These are phyloP conservation scores for Ctenicera cuprea DNA, from an alignment of 2,888 invertebrate species.

Conservation along the genomic window DNA sequence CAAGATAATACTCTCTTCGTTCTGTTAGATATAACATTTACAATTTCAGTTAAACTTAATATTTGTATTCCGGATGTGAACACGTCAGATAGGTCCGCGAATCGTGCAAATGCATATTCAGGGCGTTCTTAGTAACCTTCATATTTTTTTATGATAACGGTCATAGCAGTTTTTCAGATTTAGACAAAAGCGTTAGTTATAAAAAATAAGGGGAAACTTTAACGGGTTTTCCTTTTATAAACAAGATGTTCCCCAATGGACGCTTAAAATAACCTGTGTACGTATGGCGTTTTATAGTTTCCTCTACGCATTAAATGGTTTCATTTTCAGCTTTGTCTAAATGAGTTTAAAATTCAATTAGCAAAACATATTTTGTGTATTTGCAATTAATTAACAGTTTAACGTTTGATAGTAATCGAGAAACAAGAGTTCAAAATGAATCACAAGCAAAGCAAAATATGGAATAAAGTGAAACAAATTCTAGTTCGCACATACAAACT, in stretches of 20 bases:
- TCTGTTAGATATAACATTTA: conserved; percentile 19
- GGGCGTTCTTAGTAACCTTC: conserved; percentile 37
- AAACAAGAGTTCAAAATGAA: too few relatives aligned
- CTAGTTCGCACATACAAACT: neutral
- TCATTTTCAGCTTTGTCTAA: neutral
- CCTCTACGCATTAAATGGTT: neutral
- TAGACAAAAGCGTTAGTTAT: conserved; percentile 31
- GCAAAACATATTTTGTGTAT: too few relatives aligned
- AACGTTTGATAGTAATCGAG: too few relatives aligned
- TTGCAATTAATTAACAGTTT: too few relatives aligned
- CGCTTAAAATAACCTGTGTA: conserved; percentile 3
- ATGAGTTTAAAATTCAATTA: too few relatives aligned
- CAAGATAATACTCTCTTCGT: conserved; percentile 19
- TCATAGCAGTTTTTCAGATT: conserved; percentile 27
- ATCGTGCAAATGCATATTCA: conserved; percentile 40
- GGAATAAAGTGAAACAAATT: neutral
- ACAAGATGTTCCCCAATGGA: conserved; percentile 15
- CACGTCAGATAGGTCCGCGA: conserved; percentile 37
- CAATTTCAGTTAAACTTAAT: conserved; percentile 39
- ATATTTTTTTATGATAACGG: conserved; percentile 38
- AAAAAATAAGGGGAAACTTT: conserved; percentile 23
- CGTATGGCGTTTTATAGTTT: neutral
- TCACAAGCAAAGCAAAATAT: too few relatives aligned
- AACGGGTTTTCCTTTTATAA: conserved; percentile 11
- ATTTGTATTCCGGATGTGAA: conserved; percentile 42